Evolutionary conservation across 1,140 invertebrate genomes (phyloP).

Genomic region (Chionoecetes opilio): DNA sequence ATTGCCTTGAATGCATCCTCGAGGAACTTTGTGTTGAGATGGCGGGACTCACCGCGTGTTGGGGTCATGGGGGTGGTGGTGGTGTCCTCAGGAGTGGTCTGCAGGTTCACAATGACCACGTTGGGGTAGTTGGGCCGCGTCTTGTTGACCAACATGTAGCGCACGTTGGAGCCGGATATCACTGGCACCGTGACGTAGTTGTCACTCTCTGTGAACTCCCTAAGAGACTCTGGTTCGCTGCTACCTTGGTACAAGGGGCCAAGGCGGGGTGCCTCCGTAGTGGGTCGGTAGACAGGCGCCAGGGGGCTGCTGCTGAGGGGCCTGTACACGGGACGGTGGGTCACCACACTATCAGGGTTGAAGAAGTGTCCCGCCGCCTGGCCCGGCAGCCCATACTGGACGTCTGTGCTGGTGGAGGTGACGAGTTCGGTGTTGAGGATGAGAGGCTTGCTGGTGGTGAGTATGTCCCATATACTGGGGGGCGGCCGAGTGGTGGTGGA

Average conservation of each 20-base stretch:
- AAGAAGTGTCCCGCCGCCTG: not conserved
- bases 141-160: constrained; percentile 75
- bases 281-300: constrained; percentile 63
- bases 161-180: constrained; percentile 76
- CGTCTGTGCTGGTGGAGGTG: constrained; percentile 79
- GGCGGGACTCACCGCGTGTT: constrained; percentile 60
- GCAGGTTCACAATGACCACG: constrained; percentile 80
- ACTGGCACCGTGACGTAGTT: constrained; percentile 77
- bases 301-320: constrained; percentile 61
- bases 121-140: constrained; percentile 77
- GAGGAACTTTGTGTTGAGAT: constrained; percentile 59
- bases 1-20: constrained; percentile 70
- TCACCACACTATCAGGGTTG: not conserved
- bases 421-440: constrained; percentile 81
- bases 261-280: not conserved
- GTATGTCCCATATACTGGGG: constrained; percentile 75
- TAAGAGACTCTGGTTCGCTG: constrained; percentile 60
- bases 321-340: constrained; percentile 35
- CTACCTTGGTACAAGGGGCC: constrained; percentile 52
- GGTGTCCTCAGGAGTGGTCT: constrained; percentile 54
- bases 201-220: constrained; percentile 51
- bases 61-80: constrained; percentile 63
- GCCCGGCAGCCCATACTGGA: constrained; percentile 66
- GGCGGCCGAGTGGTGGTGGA: constrained; percentile 49
- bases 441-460: constrained; percentile 79